Conservation (phyloP, 2,888 invertebrate species). For the Diploptera punctata region DNA sequence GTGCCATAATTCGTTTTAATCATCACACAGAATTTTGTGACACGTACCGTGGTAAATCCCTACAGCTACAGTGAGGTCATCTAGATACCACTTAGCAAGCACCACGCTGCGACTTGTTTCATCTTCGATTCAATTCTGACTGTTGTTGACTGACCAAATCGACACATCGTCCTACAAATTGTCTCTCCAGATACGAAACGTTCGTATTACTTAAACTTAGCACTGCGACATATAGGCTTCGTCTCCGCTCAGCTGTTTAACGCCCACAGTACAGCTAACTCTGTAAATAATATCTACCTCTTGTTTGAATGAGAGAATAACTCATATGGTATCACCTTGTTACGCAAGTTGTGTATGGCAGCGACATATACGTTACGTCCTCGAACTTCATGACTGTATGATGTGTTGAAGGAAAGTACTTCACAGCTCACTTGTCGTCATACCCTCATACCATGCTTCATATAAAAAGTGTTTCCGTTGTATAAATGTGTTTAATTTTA, state of each 20-base stretch:
- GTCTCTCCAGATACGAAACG: background rate
- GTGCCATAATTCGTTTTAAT: background rate
- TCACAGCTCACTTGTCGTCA: too few species aligned
- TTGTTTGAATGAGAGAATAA: too few species aligned
- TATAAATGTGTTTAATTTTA: too few species aligned
- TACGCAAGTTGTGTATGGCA: too few species aligned
- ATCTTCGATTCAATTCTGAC: background rate
- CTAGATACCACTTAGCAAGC: background rate
- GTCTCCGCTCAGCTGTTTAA: background rate
- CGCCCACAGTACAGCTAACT: too few species aligned
- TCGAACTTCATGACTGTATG: too few species aligned
- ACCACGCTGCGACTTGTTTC: background rate
- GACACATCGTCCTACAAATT: background rate
- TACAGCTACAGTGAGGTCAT: background rate
- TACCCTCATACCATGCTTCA: too few species aligned
- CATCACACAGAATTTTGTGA: slow-evolving; percentile 2
- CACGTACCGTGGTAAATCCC: background rate
- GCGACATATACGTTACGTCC: too few species aligned
- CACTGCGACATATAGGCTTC: slow-evolving; percentile 1
- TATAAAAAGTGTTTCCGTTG: too few species aligned
- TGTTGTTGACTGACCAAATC: background rate
- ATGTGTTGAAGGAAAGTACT: too few species aligned
- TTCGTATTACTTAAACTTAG: background rate
- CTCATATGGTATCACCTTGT: too few species aligned
- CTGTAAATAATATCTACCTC: too few species aligned